Evolutionary conservation across 2,797 vertebrate genomes (phyloP), one percentile per base, ranked within the genome.

Genomic region (Gobionotothen gibberifrons): DNA sequence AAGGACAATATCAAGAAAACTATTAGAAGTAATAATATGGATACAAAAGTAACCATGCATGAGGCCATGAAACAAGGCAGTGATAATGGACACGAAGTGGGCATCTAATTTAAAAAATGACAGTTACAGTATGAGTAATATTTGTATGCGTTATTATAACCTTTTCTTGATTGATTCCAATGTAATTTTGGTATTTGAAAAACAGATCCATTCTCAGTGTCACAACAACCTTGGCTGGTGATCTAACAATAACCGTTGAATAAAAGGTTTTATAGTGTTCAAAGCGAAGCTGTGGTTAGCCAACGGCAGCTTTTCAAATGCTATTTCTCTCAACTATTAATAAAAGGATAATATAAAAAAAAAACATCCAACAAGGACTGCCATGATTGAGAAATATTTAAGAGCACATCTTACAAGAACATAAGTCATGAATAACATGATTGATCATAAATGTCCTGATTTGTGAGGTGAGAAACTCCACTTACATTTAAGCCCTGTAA

Each of bases 71-170:
- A 79, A 90, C 47, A 64, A 82, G 59, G 83, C 60, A 78, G 87
- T 91, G 92, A 88, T 90, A 88, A 89, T 69, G 66, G 62, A 86
- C 62, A 90, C 79, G 84, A 85, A 56, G 60, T 62, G 74, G 69
- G 60, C 53, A 76, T 72, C 81, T 81, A 86, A 80, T 72, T 4
- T 53, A 69, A 79, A 72, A 65, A 74, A 78, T 5, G 2, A 74
- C n/a, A 19, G 44, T 43, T 66, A 26, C 26, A 26, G 26, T 26
- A 82, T 44, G 80, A 67, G 78, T 62, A 54, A 76, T 62, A 68
- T 64, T 62, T 74, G 3, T 14, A 72, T 53, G 55, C 74, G 49
- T 58, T 73, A 52, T 47, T 66, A 65, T 58, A 36, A 62, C 16
- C 8, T 52, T 70, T 81, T 71, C 53, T 72, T 69, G 54, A 4